A percentile compares a stretch with the other conserved stretches of the same genome.
Conservation (phyloP, 2,113 vertebrate species). For the Psittacara wagleri region DNA sequence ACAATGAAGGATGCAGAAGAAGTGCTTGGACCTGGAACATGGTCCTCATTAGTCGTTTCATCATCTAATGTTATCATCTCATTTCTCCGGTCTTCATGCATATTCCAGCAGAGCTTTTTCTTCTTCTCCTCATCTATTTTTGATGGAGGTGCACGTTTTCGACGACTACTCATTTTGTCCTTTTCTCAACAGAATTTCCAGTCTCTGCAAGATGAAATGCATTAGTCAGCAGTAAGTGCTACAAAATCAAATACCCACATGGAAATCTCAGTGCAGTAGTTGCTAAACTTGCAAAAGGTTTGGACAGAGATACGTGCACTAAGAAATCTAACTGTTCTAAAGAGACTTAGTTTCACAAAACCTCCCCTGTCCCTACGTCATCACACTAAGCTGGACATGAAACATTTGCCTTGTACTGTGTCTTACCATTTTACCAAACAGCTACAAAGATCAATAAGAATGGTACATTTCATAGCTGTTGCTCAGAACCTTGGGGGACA, state of each 20-base stretch:
- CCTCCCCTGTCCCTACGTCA: not conserved
- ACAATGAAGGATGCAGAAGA: conserved; percentile 37
- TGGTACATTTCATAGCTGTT: not conserved
- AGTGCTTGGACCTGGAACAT: conserved; percentile 58
- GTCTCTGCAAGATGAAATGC: not conserved
- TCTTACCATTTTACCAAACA: not conserved
- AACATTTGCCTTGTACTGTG: not conserved
- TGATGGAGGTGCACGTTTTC: conserved; percentile 87
- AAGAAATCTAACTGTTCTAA: not conserved
- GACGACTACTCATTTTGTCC: conserved; percentile 86
- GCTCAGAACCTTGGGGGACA: not conserved
- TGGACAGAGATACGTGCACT: not conserved
- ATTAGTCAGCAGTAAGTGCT: not conserved
- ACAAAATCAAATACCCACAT: not conserved
- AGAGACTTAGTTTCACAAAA: not conserved
- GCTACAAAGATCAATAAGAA: not conserved
- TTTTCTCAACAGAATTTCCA: not conserved
- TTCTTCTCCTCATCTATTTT: conserved; percentile 87
- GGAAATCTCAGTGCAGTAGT: not conserved
- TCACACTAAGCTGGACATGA: not conserved
- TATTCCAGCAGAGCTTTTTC: conserved; percentile 88
- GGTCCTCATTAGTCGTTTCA: conserved; percentile 29
- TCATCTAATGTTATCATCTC: conserved; percentile 65
- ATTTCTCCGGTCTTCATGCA: conserved; percentile 86
- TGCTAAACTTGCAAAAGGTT: not conserved